A percentile compares a stretch with the other conserved stretches of the same genome.
phyloP scores from a whole-genome alignment of 2,797 vertebrate genomes.

The Fistularia tabacaria region DNA sequence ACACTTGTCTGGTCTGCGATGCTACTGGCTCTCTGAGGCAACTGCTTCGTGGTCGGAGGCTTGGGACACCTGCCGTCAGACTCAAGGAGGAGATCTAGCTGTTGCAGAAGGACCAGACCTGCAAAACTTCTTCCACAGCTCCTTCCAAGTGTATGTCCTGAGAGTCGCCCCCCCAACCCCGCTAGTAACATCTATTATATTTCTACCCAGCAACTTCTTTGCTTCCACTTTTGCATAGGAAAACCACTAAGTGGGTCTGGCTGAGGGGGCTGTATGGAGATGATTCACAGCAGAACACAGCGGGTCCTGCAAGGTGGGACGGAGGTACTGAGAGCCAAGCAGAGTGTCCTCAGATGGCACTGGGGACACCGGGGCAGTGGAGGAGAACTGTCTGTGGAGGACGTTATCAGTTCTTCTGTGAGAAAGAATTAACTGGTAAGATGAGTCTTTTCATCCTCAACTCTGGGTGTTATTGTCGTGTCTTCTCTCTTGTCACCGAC shows the following conservation, averaged over 20 bases:
- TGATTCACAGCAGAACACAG: slow-evolving; percentile 3
- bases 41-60: slow-evolving; percentile 62
- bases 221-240: slow-evolving; percentile 34
- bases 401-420: slow-evolving; percentile 64
- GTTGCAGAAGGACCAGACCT: slow-evolving; percentile 50
- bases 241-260: slow-evolving; percentile 63
- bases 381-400: slow-evolving; percentile 52
- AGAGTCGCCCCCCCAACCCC: not conserved
- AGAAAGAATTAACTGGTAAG: slow-evolving; percentile 60
- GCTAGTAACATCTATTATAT: too few relatives aligned
- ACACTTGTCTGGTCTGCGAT: slow-evolving; percentile 55
- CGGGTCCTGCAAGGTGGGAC: slow-evolving; percentile 19
- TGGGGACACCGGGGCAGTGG: slow-evolving; percentile 51
- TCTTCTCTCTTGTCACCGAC: not conserved
- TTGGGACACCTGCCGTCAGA: slow-evolving; percentile 43
- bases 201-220: not conserved
- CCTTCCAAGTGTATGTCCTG: slow-evolving; percentile 66
- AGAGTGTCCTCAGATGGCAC: slow-evolving; percentile 63
- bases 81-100: slow-evolving; percentile 60
- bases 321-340: not conserved
- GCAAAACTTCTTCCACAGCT: slow-evolving; percentile 61
- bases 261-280: slow-evolving; percentile 23
- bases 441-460: not conserved
- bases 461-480: not conserved
- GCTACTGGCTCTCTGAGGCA: slow-evolving; percentile 72